Base-by-base conservation (phyloP, 2,113 vertebrate genomes). In the Sinocyclocheilus grahami region DNA sequence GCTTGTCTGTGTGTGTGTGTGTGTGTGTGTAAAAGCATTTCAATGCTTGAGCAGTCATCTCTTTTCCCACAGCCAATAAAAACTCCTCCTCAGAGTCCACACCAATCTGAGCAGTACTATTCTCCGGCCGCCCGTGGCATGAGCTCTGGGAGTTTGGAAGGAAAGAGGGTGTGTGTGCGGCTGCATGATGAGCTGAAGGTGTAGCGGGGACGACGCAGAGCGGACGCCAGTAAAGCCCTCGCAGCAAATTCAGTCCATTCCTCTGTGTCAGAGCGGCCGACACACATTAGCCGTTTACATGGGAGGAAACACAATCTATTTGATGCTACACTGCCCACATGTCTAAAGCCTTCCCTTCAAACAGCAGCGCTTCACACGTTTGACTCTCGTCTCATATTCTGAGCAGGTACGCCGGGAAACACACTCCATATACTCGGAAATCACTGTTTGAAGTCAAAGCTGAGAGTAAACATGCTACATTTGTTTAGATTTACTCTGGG, bases 281-380 rank as follows among this genome's bases (percentile, higher is more conserved):
- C 90, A 90, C 92, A 92, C 93, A 95, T 94, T 94, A 95, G 91
- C 92, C 93, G 86, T 92, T 93, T 94, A 94, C 94, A 94, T 93
- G 91, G 88, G 92, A 94, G 94, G 93, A 95, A 95, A 94, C 94
- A 94, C 94, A 95, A 93, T 94, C 94, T 92, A 95, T 95, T 95
- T 94, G 94, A 95, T 94, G 94, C 93, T 94, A 95, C 93, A 91
- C 93, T 95, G 94, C 92, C 91, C 94, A 93, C 94, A 92, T 92
- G 92, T 92, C 92, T 91, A 90, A 86, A 91, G 90, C 90, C 89
- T 89, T 93, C 91, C 92, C 93, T 91, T 90, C 89, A 90, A 85
- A 69, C 92, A 75, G 89, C 90, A 93, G 92, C 27, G 78, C 94
- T 91, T 91, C 92, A 90, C 91, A 90, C 91, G 91, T 93, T 93